Base-by-base conservation (phyloP, 2,113 vertebrate species). In the Callaeas wilsoni region DNA sequence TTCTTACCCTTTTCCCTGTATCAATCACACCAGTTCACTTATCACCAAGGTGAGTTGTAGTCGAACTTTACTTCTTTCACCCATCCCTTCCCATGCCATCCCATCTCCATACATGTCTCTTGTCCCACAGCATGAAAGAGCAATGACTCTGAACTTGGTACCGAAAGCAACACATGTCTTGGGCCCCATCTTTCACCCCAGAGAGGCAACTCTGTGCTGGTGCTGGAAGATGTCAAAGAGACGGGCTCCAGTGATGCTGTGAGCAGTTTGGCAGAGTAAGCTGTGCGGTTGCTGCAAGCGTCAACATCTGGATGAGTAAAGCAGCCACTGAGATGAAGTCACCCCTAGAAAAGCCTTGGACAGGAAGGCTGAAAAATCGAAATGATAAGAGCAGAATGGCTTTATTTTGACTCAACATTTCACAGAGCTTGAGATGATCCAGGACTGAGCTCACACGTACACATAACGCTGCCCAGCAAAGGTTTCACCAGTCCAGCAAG, bases 401-500 rank as follows among this genome's bases (percentile, higher is more conserved):
- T 92, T 76, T 80, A 29, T 68, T 78, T 63, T 41, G 52, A 46
- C 12, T 55, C 75, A 70, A 15, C 29, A 22, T 16, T 73, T 86
- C 65, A 49, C 26, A 9, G 23, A 57, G 20, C 21, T 62, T 53
- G 60, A 82, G 47, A 15, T 17, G 44, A 55, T 20, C 7, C 10
- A 8, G 46, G 60, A n/a, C 55, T 21, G 55, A 69, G n/a, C 37
- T 80, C 3, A 0, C 29, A 30, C 1, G 0, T 7, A 4, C 1
- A 25, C 0, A 0, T 47, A 56, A 50, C 0, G 0, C 44, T 56
- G 55, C 52, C 37, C 63, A 63, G 49, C 22, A 49, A 71, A 12
- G 27, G 30, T 26, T 85, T 87, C 1, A 1, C 22, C 46, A 23
- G 60, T n/a, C 75, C 88, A 67, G 53, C 22, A 53, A 44, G 42